phyloP scores from a whole-genome alignment of 2,888 invertebrate species.

The Electrophaes corylata region DNA sequence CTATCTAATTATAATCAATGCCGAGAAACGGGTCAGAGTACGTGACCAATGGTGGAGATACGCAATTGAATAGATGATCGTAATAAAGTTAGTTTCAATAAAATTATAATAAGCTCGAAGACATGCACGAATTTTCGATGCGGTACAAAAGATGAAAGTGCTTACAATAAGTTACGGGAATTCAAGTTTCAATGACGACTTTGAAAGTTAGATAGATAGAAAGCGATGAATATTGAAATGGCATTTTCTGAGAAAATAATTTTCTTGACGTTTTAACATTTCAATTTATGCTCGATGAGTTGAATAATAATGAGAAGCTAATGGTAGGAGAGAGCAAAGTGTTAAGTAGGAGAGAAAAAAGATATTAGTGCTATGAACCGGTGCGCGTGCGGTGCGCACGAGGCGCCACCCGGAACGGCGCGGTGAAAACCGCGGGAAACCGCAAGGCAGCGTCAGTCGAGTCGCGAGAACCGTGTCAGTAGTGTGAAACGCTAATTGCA shows the following conservation, averaged over 20 bases:
- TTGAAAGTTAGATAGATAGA: slow-evolving; percentile 30
- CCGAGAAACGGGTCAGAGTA: slow-evolving; percentile 43
- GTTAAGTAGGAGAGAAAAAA: slow-evolving; percentile 55
- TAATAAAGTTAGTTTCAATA: slow-evolving; percentile 39
- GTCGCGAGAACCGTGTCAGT: slow-evolving; percentile 82
- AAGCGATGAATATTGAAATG: slow-evolving; percentile 30
- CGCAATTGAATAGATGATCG: slow-evolving; percentile 47
- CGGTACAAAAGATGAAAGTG: slow-evolving; percentile 44
- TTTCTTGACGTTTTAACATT: slow-evolving; percentile 32
- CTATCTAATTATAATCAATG: slow-evolving; percentile 32
- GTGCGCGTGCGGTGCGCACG: slow-evolving; percentile 63
- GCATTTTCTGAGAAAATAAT: slow-evolving; percentile 33
- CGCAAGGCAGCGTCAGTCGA: slow-evolving; percentile 74
- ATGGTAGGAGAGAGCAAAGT: slow-evolving; percentile 56
- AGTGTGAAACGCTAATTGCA: slow-evolving; percentile 82
- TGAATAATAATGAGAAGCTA: slow-evolving; percentile 33
- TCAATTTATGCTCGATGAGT: slow-evolving; percentile 32
- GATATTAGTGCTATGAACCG: slow-evolving; percentile 69
- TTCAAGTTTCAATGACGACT: slow-evolving; percentile 29
- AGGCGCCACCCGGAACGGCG: slow-evolving; percentile 82
- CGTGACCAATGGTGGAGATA: slow-evolving; percentile 51
- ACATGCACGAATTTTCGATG: slow-evolving; percentile 44
- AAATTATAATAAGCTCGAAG: slow-evolving; percentile 46
- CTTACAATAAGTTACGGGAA: slow-evolving; percentile 34
- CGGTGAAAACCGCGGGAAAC: slow-evolving; percentile 82